Conservation (phyloP, 2,797 vertebrate species). For the Coccyzus lansbergi region DNA sequence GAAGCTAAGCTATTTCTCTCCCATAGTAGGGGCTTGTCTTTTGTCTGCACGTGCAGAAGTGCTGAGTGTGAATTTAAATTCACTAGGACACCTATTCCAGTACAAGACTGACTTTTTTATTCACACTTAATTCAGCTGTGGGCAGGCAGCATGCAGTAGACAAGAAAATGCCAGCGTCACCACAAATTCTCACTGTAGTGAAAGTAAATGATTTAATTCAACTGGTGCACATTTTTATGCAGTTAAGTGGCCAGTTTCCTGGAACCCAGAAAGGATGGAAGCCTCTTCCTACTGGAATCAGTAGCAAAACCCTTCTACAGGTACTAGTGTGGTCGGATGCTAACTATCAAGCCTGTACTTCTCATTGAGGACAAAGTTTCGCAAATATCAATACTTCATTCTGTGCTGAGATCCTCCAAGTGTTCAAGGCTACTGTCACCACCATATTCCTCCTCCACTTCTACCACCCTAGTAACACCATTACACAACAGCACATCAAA, state of each 20-base stretch:
- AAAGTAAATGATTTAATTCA: conserved; percentile 21
- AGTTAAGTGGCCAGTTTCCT: background rate
- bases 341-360: background rate
- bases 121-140: background rate
- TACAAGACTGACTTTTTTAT: background rate
- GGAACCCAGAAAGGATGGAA: background rate
- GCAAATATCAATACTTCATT: background rate
- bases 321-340: background rate
- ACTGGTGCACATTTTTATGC: background rate
- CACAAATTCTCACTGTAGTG: background rate
- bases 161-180: background rate
- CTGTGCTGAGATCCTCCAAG: background rate
- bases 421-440: background rate
- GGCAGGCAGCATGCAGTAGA: background rate
- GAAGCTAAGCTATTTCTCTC: background rate
- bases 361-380: background rate
- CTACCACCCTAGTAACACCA: background rate
- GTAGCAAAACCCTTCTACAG: background rate
- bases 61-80: background rate
- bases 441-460: background rate
- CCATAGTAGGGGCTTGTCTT: background rate
- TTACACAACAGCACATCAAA: background rate
- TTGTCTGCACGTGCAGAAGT: background rate
- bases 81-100: background rate
- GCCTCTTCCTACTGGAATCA: background rate